Evolutionary conservation across 23 tunicate genomes (phyloP), one percentile per base, ranked within the genome.

Genomic region (Phallusia fumigata): DNA sequence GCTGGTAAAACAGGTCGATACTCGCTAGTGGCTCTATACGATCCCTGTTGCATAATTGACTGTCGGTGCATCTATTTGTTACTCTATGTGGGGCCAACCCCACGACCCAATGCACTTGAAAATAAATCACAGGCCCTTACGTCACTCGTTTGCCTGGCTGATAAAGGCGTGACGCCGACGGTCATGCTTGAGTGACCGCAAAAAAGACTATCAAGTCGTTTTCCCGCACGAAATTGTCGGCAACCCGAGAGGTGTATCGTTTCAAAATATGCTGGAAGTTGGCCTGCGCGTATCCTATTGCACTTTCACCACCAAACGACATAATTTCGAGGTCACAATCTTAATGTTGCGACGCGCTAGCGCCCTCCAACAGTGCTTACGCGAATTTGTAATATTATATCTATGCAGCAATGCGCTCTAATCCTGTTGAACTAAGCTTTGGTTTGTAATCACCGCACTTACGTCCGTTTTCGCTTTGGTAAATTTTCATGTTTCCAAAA

Each of bases 151-250:
- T 22, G 69, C 26, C 16, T 58, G 69, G 69, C 69, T 58, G 69
- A 58, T 58, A 58, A 58, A 58, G 69, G 69, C 69, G 69, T 58
- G 69, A 58, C 69, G 69, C 69, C 69, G 15, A 24, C 69, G 69
- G 69, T 58, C 69, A 58, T 24, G 69, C 69, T 22, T 24, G 69
- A 58, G 26, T 58, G 69, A 51, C 69, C 69, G 69, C 69, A 24
- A 58, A 58, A 40, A 58, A 58, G 69, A 58, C 28, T 22, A 58
- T 58, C 69, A 58, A 58, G 69, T 58, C 69, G 69, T 58, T 58
- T 40, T 22, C 69, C 26, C 16, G 69, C 69, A 58, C 69, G 69
- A 58, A 58, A 58, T 58, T 58, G 69, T 24, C 69, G 69, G 28
- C 28, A 16, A 58, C 69, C 8, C 69, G 69, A 58, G 69, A 21